Conservation (phyloP, 2,888 invertebrate genomes). For the Himalopsyche kuldschensis region DNA sequence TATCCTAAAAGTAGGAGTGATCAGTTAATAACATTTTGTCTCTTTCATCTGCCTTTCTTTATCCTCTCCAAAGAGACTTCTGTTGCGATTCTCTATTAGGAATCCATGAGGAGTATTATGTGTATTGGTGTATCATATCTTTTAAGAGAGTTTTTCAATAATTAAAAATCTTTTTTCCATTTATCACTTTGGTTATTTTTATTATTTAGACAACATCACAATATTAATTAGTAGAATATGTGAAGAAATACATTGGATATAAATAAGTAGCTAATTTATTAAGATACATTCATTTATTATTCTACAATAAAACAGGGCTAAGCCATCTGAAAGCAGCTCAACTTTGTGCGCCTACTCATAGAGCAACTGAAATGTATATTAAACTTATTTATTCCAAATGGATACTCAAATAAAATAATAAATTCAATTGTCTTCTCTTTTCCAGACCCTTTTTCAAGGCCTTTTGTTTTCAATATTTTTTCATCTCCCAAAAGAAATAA, state of each 20-base stretch:
- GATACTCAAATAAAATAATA: background rate
- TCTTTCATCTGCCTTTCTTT: too few species aligned
- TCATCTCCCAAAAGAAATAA: background rate
- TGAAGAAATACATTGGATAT: constrained; percentile 21
- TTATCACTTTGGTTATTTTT: constrained; percentile 37
- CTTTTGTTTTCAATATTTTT: too few species aligned
- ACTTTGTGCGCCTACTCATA: background rate
- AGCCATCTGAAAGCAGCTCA: background rate
- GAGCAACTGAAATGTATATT: background rate
- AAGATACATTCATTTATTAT: constrained; percentile 4
- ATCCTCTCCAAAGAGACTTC: too few species aligned
- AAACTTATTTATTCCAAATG: background rate
- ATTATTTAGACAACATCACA: constrained; percentile 24
- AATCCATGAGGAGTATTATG: too few species aligned
- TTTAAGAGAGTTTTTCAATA: too few species aligned
- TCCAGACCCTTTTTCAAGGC: too few species aligned
- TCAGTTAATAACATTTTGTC: too few species aligned
- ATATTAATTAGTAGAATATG: background rate
- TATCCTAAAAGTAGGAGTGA: too few species aligned
- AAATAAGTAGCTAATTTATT: constrained; percentile 5
- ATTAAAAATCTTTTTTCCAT: constrained; percentile 13
- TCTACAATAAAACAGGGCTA: background rate
- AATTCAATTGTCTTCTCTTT: too few species aligned
- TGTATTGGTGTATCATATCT: too few species aligned
- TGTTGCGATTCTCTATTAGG: too few species aligned